Conservation (phyloP, 2,888 invertebrate genomes). For the Amphipyra berbera region DNA sequence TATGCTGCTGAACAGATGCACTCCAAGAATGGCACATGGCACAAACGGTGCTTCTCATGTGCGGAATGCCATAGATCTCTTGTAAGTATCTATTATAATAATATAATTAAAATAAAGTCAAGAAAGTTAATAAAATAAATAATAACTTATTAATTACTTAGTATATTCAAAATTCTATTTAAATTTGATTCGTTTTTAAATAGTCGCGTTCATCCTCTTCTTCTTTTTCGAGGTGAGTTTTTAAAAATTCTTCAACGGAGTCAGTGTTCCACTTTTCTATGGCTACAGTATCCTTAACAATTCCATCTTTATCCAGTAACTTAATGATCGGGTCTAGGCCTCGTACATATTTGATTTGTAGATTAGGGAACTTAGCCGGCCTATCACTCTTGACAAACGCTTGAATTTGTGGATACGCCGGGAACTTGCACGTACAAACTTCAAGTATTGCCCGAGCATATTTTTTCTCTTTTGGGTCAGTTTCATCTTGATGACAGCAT, state of each 20-base stretch:
- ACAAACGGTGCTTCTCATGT: conserved; percentile 98
- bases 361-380: conserved; percentile 96
- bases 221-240: conserved; percentile 93
- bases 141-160: conserved; percentile 21
- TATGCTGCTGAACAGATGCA: conserved; percentile 99
- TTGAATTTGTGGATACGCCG: conserved; percentile 99
- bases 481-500: conserved; percentile 94
- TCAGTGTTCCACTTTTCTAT: conserved; percentile 99
- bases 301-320: conserved; percentile 95
- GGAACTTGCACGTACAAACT: conserved; percentile 99
- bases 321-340: conserved; percentile 98
- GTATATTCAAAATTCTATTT: conserved; percentile 52
- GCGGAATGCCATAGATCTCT: conserved; percentile 95
- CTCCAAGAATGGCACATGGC: conserved; percentile 97
- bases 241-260: conserved; percentile 98
- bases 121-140: conserved; percentile 19
- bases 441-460: conserved; percentile 98
- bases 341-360: conserved; percentile 97
- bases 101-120: conserved; percentile 10
- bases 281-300: conserved; percentile 96
- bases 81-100: conserved; percentile 74
- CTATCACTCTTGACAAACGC: conserved; percentile 98
- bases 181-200: conserved; percentile 91
- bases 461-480: conserved; percentile 91
- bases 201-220: conserved; percentile 89